Evolutionary conservation across 1,140 invertebrate genomes (phyloP).

Genomic region (Aleiodes sp.): DNA sequence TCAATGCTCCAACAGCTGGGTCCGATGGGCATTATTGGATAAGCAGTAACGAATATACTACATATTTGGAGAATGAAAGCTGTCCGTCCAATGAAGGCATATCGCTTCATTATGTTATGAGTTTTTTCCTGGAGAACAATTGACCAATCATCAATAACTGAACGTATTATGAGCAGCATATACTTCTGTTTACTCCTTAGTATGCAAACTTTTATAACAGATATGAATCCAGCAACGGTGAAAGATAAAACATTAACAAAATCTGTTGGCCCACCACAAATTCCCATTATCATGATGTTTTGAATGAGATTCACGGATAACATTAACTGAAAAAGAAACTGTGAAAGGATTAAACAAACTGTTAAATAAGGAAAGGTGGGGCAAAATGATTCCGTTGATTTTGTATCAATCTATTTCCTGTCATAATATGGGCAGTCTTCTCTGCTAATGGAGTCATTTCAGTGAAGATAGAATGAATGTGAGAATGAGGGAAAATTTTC

Average conservation of each 20-base stretch:
- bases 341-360: no score
- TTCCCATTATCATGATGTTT: conserved; percentile 12
- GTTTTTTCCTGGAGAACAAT: background rate
- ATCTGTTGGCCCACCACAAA: conserved; percentile 23
- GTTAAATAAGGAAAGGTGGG: no score
- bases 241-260: conserved; percentile 26
- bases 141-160: conserved; percentile 30
- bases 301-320: conserved; percentile 23
- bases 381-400: no score
- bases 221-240: conserved; percentile 1
- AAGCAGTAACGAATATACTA: conserved; percentile 12
- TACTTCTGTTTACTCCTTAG: background rate
- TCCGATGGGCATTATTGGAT: conserved; percentile 27
- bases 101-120: conserved; percentile 9
- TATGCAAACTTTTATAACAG: conserved; percentile 28
- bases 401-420: no score
- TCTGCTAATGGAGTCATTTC: no score
- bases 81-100: conserved; percentile 23
- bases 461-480: no score
- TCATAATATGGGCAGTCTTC: no score
- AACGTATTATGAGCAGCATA: conserved; percentile 23
- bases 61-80: conserved; percentile 25
- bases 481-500: no score
- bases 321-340: no score
- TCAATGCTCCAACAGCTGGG: conserved; percentile 26